Evolutionary conservation across 2,797 vertebrate species (phyloP).

Genomic region (Tympanoctomys barrerae): DNA sequence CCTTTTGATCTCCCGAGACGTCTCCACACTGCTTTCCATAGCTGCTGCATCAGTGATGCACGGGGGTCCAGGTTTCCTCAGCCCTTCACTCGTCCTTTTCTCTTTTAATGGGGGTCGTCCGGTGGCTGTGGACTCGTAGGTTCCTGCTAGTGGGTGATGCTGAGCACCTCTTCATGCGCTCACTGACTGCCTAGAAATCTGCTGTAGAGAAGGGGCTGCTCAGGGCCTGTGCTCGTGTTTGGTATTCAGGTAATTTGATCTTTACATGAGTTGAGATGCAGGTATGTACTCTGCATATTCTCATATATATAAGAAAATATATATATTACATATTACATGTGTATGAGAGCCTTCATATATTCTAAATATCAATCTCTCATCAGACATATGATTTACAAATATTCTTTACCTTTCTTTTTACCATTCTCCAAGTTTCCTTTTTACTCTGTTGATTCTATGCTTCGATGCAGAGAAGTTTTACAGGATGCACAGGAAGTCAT

Average conservation of each 20-base stretch:
- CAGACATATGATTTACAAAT: background rate
- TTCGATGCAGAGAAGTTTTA: constrained; percentile 4
- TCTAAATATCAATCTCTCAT: background rate
- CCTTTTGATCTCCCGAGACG: background rate
- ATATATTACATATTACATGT: no score
- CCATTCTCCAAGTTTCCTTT: background rate
- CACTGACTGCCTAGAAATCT: background rate
- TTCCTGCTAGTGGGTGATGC: background rate
- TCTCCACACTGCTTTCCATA: background rate
- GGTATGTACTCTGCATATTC: background rate
- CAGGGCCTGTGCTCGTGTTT: background rate
- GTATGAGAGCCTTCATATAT: background rate
- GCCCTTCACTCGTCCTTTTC: background rate
- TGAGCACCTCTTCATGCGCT: background rate
- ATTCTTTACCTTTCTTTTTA: background rate
- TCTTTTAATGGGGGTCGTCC: background rate
- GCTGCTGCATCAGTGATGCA: background rate
- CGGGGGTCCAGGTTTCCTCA: background rate
- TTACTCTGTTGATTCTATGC: background rate
- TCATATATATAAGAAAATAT: no score
- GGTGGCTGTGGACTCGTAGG: background rate
- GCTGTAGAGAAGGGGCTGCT: constrained; percentile 2
- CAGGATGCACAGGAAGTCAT: background rate
- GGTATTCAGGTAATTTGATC: background rate
- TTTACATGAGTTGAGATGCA: background rate